Evolutionary conservation across 2,888 invertebrate genomes (phyloP).

Genomic region (Beris morrisii): DNA sequence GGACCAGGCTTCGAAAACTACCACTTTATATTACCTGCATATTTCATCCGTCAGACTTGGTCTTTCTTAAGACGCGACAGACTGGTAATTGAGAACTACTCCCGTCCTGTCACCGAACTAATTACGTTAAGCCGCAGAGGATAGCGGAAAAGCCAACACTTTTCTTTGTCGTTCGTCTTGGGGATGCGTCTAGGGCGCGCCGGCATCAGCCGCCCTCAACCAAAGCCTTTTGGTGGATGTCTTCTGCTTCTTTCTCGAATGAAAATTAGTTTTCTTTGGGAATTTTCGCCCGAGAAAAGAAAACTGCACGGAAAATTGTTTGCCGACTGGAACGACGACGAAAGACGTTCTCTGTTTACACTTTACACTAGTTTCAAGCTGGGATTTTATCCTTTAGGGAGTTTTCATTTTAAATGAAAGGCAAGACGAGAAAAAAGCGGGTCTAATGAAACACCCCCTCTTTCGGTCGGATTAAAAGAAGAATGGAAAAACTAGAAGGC

Average conservation of each 20-base stretch:
- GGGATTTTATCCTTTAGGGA: slow-evolving; percentile 7
- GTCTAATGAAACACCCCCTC: no score
- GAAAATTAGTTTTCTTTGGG: slow-evolving; percentile 27
- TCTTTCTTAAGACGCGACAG: slow-evolving; percentile 18
- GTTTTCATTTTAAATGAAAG: slow-evolving; percentile 18
- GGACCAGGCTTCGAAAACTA: not conserved
- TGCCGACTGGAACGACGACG: slow-evolving; percentile 12
- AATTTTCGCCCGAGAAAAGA: slow-evolving; percentile 1
- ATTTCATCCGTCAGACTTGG: slow-evolving; percentile 18
- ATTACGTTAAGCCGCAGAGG: slow-evolving; percentile 23
- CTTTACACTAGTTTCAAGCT: slow-evolving; percentile 15
- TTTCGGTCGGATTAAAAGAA: no score
- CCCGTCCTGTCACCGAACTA: slow-evolving; percentile 28
- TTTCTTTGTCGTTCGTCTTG: not conserved
- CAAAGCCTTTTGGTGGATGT: not conserved
- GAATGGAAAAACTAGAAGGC: no score
- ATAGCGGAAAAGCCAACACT: slow-evolving; percentile 3
- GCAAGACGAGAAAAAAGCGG: not conserved
- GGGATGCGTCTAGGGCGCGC: slow-evolving; percentile 3
- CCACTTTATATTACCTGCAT: slow-evolving; percentile 16
- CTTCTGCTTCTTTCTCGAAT: slow-evolving; percentile 7
- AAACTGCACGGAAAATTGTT: slow-evolving; percentile 1
- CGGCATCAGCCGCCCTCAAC: not conserved
- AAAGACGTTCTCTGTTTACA: slow-evolving; percentile 14
- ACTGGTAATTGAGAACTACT: slow-evolving; percentile 32